Evolutionary conservation across 2,113 vertebrate species (phyloP).

Genomic region (Sterna hirundo): DNA sequence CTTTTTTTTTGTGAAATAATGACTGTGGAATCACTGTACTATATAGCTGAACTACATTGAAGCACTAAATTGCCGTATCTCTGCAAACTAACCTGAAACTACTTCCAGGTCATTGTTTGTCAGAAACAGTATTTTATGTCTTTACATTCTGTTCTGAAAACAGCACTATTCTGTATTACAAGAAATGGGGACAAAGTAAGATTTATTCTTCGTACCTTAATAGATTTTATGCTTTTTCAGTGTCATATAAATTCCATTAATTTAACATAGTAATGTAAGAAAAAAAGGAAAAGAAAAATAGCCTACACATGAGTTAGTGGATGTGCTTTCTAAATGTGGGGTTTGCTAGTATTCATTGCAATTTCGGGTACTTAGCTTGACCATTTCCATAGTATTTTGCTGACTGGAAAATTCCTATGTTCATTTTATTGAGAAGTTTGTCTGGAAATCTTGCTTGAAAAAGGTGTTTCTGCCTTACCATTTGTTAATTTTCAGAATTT

Average conservation of each 20-base stretch:
- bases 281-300: not conserved
- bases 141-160: not conserved
- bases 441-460: not conserved
- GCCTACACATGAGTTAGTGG: not conserved
- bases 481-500: not conserved
- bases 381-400: not conserved
- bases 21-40: not conserved
- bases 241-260: not conserved
- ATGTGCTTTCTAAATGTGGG: not conserved
- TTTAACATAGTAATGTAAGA: not conserved
- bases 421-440: not conserved
- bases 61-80: not conserved
- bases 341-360: not conserved
- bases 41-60: not conserved
- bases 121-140: not conserved
- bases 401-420: not conserved
- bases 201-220: not conserved
- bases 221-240: not conserved
- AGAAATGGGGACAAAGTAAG: not conserved
- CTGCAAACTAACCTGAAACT: constrained; percentile 10
- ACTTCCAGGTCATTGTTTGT: not conserved
- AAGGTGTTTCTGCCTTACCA: not conserved
- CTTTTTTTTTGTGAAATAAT: not conserved
- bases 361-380: not conserved
- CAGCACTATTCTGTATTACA: not conserved